These are phyloP conservation scores for Drosophila leonis DNA, from an alignment of 2,888 invertebrate genomes.

Conservation along the genomic window DNA sequence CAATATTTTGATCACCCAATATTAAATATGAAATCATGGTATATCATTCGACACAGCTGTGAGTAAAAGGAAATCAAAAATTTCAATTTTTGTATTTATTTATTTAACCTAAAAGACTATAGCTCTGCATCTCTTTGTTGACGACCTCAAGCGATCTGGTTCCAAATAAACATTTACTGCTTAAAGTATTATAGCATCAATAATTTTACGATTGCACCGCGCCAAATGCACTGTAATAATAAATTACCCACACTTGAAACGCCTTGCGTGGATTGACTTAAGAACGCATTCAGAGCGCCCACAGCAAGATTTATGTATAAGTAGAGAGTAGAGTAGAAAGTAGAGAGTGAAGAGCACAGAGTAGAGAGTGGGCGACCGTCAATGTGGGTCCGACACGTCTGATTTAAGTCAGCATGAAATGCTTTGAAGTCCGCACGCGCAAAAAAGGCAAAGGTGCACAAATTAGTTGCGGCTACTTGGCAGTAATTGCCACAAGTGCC, in stretches of 20 bases:
- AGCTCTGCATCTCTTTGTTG: not conserved
- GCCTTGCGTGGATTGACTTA: slow-evolving; percentile 40
- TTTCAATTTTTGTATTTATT: not conserved
- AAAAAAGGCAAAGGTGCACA: slow-evolving; percentile 56
- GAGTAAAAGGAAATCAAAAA: not conserved
- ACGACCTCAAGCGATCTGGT: not conserved
- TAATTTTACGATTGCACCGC: slow-evolving; percentile 31
- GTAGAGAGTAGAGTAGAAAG: not conserved
- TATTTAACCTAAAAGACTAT: not conserved
- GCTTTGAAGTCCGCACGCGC: slow-evolving; percentile 63
- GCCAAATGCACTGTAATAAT: slow-evolving; percentile 18
- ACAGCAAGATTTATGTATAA: slow-evolving; percentile 43
- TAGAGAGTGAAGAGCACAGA: not conserved
- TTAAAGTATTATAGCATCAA: not conserved
- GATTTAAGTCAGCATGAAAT: slow-evolving; percentile 53
- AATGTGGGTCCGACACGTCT: slow-evolving; percentile 37
- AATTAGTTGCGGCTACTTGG: slow-evolving; percentile 54
- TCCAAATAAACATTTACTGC: not conserved
- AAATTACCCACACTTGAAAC: slow-evolving; percentile 42
- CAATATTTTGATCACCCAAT: too few relatives aligned
- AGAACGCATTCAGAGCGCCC: slow-evolving; percentile 35
- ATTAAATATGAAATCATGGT: not conserved
- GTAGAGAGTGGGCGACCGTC: not conserved
- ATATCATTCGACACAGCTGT: not conserved
- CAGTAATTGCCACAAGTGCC: slow-evolving; percentile 51